These are phyloP conservation scores for Drosophila navojoa DNA, from an alignment of 1,140 invertebrate genomes.

Conservation along the genomic window DNA sequence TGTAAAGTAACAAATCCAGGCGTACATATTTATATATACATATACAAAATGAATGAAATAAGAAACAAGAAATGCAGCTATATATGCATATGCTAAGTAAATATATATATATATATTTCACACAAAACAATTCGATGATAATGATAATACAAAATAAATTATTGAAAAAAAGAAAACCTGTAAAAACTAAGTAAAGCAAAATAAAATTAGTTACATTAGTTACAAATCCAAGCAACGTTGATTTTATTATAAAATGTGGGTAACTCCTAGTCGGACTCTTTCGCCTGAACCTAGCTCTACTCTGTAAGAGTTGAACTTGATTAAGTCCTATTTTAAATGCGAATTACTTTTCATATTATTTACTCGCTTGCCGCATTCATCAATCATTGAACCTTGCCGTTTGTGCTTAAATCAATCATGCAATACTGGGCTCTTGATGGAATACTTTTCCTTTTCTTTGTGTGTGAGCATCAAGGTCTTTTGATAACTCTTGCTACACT, in stretches of 20 bases:
- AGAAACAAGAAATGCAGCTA: conserved; percentile 58
- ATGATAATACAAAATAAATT: conserved; percentile 68
- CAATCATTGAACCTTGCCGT: not conserved
- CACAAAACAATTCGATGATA: conserved; percentile 65
- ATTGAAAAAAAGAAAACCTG: conserved; percentile 67
- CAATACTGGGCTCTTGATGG: not conserved
- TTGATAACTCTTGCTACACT: not conserved
- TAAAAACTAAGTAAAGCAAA: conserved; percentile 80
- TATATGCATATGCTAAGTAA: conserved; percentile 69
- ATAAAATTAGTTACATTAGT: conserved; percentile 82
- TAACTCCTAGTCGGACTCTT: not conserved
- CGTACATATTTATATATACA: conserved; percentile 73
- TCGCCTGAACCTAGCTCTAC: too few species aligned
- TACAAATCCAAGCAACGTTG: conserved; percentile 66
- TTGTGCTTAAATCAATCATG: conserved; percentile 9
- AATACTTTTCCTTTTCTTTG: not conserved
- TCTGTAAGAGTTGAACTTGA: too few species aligned
- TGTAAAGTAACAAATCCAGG: conserved; percentile 75
- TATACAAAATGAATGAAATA: conserved; percentile 50
- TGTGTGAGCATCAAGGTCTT: not conserved
- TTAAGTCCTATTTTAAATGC: too few species aligned
- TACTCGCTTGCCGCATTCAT: not conserved
- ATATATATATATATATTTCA: conserved; percentile 48
- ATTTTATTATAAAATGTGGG: conserved; percentile 36
- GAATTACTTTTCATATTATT: too few species aligned